A percentile compares a stretch with the other conserved stretches of the same genome.
phyloP scores from a whole-genome alignment of 2,113 vertebrate genomes.

The Morone saxatilis region DNA sequence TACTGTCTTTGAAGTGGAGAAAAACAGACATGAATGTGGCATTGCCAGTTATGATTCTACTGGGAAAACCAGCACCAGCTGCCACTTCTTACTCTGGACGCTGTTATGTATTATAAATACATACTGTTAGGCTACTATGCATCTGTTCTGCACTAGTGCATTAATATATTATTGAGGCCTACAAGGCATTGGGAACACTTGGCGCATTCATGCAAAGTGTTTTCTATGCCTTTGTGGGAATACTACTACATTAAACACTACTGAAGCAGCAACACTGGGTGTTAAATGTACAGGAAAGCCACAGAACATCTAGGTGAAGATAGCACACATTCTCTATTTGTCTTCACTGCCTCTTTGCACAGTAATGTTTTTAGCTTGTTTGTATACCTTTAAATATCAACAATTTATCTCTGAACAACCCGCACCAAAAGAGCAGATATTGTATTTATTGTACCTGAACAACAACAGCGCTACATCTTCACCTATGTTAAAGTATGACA shows the following conservation, averaged over 20 bases:
- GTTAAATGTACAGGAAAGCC: neutral
- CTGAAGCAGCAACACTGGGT: neutral
- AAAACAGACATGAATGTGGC: conserved; percentile 12
- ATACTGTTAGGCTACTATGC: conserved; percentile 8
- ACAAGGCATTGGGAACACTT: conserved; percentile 22
- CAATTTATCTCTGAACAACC: neutral
- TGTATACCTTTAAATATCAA: neutral
- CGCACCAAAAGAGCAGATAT: neutral
- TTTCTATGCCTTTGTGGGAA: conserved; percentile 34
- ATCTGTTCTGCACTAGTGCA: conserved; percentile 44
- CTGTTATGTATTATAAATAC: conserved; percentile 57
- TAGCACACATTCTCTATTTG: neutral
- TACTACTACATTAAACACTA: neutral
- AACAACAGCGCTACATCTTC: neutral
- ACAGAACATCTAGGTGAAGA: neutral
- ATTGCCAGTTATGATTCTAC: conserved; percentile 31
- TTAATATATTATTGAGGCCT: conserved; percentile 48
- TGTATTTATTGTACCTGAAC: neutral
- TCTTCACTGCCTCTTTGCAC: neutral
- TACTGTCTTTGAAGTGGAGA: conserved; percentile 14
- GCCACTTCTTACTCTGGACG: conserved; percentile 23
- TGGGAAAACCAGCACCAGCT: conserved; percentile 36
- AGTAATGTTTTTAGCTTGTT: neutral
- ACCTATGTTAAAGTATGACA: neutral
- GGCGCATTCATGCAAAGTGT: conserved; percentile 30